Conservation (phyloP, 53 echinoderm and acorn worm genomes). For the Paelopatides confundens region DNA sequence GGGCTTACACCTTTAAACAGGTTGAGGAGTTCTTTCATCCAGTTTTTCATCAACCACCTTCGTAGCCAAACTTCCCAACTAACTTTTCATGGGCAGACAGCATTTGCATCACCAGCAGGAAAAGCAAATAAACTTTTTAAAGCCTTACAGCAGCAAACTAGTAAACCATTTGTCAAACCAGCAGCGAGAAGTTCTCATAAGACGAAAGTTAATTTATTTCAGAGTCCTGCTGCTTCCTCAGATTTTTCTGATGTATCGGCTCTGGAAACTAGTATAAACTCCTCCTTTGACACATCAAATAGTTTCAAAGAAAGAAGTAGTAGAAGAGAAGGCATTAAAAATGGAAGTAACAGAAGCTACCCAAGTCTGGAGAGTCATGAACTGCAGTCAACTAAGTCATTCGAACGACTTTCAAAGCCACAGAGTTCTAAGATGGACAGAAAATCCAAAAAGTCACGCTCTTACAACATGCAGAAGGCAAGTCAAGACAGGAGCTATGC, state of each 20-base stretch:
- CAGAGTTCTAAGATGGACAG: neutral
- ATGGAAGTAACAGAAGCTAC: neutral
- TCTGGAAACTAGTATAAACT: constrained; percentile 2
- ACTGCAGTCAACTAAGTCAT: neutral
- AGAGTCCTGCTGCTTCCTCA: constrained; percentile 8
- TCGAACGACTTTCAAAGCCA: neutral
- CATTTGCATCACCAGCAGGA: constrained; percentile 82
- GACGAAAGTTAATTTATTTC: constrained; percentile 19
- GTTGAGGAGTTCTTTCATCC: constrained; percentile 67
- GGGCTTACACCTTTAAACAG: neutral
- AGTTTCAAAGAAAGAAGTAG: constrained; percentile 43
- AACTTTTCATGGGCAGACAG: constrained; percentile 72
- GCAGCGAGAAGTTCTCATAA: neutral
- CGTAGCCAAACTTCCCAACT: constrained; percentile 85
- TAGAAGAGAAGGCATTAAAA: constrained; percentile 61
- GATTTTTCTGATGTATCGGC: constrained; percentile 20
- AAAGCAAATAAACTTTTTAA: constrained; percentile 69
- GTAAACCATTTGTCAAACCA: constrained; percentile 24
- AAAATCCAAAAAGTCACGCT: neutral
- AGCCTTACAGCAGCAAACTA: constrained; percentile 34
- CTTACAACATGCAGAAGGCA: neutral
- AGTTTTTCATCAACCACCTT: constrained; percentile 90
- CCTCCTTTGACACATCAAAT: neutral
- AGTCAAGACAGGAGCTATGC: neutral
- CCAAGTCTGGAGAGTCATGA: constrained; percentile 1